Evolutionary conservation across 1,140 invertebrate genomes (phyloP).

Genomic region (Maconellicoccus hirsutus): DNA sequence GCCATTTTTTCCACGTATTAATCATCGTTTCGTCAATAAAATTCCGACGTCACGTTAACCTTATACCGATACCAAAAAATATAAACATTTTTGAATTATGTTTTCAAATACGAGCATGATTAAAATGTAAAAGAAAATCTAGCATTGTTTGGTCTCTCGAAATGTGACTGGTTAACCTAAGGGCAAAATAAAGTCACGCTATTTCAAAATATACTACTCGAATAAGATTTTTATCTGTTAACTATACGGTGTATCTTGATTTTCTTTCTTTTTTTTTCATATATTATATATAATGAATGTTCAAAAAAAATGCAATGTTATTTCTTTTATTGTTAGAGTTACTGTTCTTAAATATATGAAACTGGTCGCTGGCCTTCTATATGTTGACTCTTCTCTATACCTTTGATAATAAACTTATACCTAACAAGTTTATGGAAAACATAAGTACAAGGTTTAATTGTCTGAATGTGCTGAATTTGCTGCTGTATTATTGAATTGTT

Average conservation of each 20-base stretch:
- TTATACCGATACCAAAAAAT: background rate
- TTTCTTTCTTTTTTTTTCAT: background rate
- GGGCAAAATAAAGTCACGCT: conserved; percentile 3
- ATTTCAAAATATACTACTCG: conserved; percentile 5
- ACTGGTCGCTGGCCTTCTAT: background rate
- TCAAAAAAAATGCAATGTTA: background rate
- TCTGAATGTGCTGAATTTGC: too few relatives aligned
- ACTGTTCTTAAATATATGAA: background rate
- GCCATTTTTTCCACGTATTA: too few relatives aligned
- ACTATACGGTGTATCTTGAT: background rate
- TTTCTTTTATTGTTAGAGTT: background rate
- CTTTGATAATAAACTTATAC: too few relatives aligned
- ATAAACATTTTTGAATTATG: background rate
- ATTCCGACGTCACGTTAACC: too few relatives aligned
- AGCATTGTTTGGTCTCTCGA: background rate
- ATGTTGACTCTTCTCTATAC: too few relatives aligned
- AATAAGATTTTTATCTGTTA: conserved; percentile 1
- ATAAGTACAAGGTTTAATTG: too few relatives aligned
- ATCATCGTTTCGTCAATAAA: too few relatives aligned
- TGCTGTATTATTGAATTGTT: too few relatives aligned
- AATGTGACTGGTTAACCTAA: background rate
- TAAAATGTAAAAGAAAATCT: conserved; percentile 1
- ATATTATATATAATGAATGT: background rate
- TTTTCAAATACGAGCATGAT: background rate
- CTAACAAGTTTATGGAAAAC: too few relatives aligned